These are phyloP conservation scores for Strigamia transsilvanica DNA, from an alignment of 2,888 invertebrate species.

Conservation along the genomic window DNA sequence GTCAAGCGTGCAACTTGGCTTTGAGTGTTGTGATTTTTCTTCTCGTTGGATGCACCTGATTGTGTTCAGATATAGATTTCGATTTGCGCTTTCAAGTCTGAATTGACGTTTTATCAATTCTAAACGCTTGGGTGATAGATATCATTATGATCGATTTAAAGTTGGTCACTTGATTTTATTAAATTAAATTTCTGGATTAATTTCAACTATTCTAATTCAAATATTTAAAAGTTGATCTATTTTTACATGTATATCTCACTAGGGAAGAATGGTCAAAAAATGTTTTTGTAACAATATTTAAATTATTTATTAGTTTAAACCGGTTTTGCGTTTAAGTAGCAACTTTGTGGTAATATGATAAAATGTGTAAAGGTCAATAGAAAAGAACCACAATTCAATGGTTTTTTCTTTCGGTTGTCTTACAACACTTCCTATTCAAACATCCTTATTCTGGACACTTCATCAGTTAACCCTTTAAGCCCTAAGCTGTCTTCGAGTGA, in stretches of 20 bases:
- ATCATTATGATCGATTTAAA: too few species aligned
- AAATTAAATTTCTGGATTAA: too few species aligned
- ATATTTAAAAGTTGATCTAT: too few species aligned
- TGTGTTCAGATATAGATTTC: not conserved
- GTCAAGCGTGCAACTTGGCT: conserved; percentile 9
- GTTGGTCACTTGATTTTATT: too few species aligned
- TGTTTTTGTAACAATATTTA: too few species aligned
- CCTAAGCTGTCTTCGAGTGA: conserved; percentile 12
- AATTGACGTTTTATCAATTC: not conserved
- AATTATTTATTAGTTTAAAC: too few species aligned
- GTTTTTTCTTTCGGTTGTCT: not conserved
- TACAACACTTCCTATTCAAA: not conserved
- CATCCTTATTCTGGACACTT: not conserved
- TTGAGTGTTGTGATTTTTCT: conserved; percentile 18
- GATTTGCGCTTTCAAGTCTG: not conserved
- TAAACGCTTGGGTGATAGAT: too few species aligned
- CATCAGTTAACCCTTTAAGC: conserved; percentile 25
- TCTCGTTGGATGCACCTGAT: not conserved
- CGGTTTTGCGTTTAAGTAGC: too few species aligned
- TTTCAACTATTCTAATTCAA: too few species aligned
- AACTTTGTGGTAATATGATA: not conserved
- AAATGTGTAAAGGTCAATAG: not conserved
- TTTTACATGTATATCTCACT: too few species aligned
- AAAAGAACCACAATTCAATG: not conserved
- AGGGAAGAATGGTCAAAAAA: too few species aligned